These are phyloP conservation scores for Callorhinus ursinus DNA, from an alignment of 2,113 vertebrate species.

Conservation along the genomic window DNA sequence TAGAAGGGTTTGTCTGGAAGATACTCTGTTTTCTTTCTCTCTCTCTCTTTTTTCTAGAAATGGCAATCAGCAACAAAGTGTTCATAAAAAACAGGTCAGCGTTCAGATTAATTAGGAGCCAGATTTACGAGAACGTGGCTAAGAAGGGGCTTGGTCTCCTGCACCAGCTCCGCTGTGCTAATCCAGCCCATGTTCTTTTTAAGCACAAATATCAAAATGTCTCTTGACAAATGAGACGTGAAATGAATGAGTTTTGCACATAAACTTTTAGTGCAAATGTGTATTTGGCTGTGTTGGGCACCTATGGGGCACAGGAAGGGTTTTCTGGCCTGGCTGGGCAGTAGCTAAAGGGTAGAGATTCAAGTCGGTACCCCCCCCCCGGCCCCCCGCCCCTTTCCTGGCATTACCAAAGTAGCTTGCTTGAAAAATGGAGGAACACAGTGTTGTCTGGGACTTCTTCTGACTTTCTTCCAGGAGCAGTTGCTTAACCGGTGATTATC, in stretches of 20 bases:
- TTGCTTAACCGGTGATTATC: fast-evolving
- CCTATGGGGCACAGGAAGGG: background rate
- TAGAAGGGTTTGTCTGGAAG: constrained; percentile 11
- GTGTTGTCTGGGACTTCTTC: background rate
- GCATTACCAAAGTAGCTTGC: background rate
- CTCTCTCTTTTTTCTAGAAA: background rate
- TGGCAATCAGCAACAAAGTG: constrained; percentile 26
- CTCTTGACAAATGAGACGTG: constrained; percentile 59
- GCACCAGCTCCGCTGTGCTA: background rate
- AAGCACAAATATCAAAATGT: constrained; percentile 59
- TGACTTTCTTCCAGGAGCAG: background rate
- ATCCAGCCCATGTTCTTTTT: constrained; percentile 47
- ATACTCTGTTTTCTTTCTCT: background rate
- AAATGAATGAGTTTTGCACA: constrained; percentile 54
- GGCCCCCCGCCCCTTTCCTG: background rate
- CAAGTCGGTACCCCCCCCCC: fast-evolving
- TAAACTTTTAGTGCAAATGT: constrained; percentile 49
- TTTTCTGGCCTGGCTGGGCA: background rate
- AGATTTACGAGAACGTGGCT: background rate
- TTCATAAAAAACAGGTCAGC: constrained; percentile 47
- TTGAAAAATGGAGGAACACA: background rate
- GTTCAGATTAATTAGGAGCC: constrained; percentile 1
- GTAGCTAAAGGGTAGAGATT: background rate
- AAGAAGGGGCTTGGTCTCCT: background rate
- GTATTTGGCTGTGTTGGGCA: background rate